Base-by-base conservation (phyloP, 2,888 invertebrate genomes). In the Amorpha juglandis region DNA sequence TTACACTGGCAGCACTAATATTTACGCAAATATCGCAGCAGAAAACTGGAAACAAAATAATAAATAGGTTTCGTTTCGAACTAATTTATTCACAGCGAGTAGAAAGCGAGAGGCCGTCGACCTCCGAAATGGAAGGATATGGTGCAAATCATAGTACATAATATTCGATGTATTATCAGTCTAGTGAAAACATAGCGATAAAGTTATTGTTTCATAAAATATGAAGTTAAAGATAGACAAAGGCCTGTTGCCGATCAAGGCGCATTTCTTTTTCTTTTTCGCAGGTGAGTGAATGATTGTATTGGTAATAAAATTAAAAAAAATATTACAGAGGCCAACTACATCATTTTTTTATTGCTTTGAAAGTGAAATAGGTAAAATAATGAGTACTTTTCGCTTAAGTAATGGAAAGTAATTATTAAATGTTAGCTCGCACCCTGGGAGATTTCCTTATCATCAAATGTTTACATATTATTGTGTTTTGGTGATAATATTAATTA, bases 181-280 rank as follows among this genome's bases (percentile, higher is more conserved):
- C 14, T 8, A 47, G 63, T 48, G 47, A 8, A 50, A 21, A 33
- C 21, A 35, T 27, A 47, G 63, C 38, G 33, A 58, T 62, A 27
- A 33, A 63, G 35, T 66, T 63, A 38, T 16, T 65, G 50, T 19
- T 50, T 50, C 27, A 27, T 4, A 27, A 27, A 27, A 75, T 76
- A 77, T 88, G 91, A 94, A 94, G 89, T 79, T 95, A 75, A 95
- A 95, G 84, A 94, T 98, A 64, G 96, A 97, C 84, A 93, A 81
- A 74, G 93, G 92, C 53, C 93, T 97, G 63, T 78, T 98, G 86
- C 97, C 98, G 12, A 94, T 98, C 63, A 98, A 98, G 94, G 95
- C 96, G 0, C 98, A 98, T 83, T 98, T 95, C 82, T 97, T 98
- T 89, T 96, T 97, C 83, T 97, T 98, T 77, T 97, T 97, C 94